A percentile compares a stretch with the other conserved stretches of the same genome.
phyloP scores from a whole-genome alignment of 2,797 vertebrate genomes.

The Aselliscus stoliczkanus region DNA sequence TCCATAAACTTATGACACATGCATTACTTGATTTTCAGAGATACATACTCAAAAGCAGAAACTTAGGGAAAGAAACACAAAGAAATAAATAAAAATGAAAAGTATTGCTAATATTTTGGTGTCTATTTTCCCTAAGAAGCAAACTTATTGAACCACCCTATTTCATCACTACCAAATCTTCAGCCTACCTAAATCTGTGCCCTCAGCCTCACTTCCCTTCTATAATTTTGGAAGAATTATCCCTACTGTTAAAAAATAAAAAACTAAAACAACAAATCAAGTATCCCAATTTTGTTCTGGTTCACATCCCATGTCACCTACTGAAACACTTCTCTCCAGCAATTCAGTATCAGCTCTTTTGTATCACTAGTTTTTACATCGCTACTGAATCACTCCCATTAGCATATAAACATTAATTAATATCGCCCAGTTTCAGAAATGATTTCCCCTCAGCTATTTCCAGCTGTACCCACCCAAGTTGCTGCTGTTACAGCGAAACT shows the following conservation, averaged over 20 bases:
- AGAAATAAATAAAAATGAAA: neutral
- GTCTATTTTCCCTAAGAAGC: neutral
- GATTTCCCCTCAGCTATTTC: neutral
- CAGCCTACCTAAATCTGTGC: neutral
- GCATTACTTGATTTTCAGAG: neutral
- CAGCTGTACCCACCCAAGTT: neutral
- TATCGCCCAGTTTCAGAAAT: neutral
- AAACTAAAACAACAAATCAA: neutral
- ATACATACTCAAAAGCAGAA: neutral
- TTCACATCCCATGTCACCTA: neutral
- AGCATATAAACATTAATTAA: neutral
- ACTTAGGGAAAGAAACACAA: neutral
- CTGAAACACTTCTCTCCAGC: neutral
- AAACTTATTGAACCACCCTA: neutral
- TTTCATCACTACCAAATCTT: neutral
- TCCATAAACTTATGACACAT: neutral
- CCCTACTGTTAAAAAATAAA: neutral
- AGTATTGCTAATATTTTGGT: neutral
- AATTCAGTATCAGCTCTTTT: neutral
- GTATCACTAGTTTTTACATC: neutral
- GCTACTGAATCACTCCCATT: neutral
- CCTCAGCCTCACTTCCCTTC: neutral
- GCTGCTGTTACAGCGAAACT: neutral
- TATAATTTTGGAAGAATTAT: neutral
- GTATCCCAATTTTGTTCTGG: neutral